These are phyloP conservation scores for Ochotona princeps DNA, from an alignment of 2,113 vertebrate genomes.

Conservation along the genomic window DNA sequence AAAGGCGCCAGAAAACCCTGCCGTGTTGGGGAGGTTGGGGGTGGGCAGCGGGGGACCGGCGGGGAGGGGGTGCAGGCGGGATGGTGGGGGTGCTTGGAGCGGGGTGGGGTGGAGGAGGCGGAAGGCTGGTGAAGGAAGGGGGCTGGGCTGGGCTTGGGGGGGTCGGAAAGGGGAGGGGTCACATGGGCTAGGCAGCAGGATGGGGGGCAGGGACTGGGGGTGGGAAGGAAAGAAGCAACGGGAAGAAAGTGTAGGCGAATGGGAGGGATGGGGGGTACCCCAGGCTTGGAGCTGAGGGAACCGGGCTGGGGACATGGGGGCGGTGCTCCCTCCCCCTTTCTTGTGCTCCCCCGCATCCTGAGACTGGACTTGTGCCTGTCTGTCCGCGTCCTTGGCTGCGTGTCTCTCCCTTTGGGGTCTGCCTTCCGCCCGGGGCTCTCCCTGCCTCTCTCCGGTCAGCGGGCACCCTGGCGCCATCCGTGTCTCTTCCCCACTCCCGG, in stretches of 20 bases:
- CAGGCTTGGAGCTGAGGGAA: not conserved
- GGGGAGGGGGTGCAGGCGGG: not conserved
- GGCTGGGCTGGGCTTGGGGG: not conserved
- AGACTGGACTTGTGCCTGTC: not conserved
- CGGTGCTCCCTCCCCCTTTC: too few relatives aligned
- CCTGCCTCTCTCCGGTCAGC: too few relatives aligned
- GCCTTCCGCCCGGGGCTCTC: not conserved
- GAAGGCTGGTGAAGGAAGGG: not conserved
- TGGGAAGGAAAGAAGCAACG: not conserved
- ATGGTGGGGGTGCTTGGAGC: fast-evolving
- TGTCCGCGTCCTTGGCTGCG: too few relatives aligned
- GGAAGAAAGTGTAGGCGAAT: not conserved
- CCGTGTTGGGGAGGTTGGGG: slow-evolving; percentile 62
- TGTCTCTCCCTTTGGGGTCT: too few relatives aligned
- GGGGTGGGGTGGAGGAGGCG: not conserved
- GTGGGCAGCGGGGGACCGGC: not conserved
- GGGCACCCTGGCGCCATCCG: too few relatives aligned
- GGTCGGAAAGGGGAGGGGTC: not conserved
- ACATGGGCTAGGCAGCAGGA: not conserved
- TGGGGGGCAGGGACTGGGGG: too few relatives aligned
- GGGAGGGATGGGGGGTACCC: not conserved
- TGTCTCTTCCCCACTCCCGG: not conserved
- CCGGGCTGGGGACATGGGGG: too few relatives aligned
- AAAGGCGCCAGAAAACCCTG: slow-evolving; percentile 85
- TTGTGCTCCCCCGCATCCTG: too few relatives aligned